Percentiles rank a stretch among this genome's conserved stretches.
Evolutionary conservation across 2,113 vertebrate genomes (phyloP).

Genomic region (Eretmochelys imbricata): DNA sequence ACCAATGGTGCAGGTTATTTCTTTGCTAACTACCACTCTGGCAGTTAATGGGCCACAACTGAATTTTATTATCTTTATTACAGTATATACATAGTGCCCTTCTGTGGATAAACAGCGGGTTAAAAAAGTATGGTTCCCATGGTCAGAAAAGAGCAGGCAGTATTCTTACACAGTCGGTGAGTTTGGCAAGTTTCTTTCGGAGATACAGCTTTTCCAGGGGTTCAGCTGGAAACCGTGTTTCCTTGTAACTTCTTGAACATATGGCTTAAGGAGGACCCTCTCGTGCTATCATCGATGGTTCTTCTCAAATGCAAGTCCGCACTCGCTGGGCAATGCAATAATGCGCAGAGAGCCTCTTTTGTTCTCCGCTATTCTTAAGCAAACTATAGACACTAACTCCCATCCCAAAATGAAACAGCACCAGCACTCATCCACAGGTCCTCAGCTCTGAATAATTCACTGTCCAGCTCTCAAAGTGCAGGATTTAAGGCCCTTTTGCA

Average conservation of each 20-base stretch:
- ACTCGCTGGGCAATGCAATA: background rate
- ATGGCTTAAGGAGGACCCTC: background rate
- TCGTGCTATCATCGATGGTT: fast-evolving
- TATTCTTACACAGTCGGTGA: background rate
- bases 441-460: background rate
- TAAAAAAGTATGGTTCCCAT: fast-evolving
- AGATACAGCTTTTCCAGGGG: background rate
- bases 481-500: fast-evolving
- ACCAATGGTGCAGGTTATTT: background rate
- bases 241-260: background rate
- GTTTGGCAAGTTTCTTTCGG: background rate
- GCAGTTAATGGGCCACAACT: background rate
- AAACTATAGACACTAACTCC: fast-evolving
- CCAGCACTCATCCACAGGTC: background rate
- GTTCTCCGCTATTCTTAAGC: fast-evolving
- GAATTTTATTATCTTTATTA: background rate
- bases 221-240: background rate
- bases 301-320: background rate
- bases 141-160: too few species aligned
- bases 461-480: background rate
- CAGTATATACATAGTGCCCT: background rate
- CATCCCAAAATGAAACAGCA: fast-evolving
- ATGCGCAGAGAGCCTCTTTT: fast-evolving
- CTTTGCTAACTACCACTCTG: background rate
- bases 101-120: background rate